A percentile compares a stretch with the other conserved stretches of the same genome.
These are phyloP conservation scores for Andricus quercusramuli DNA, from an alignment of 2,888 invertebrate genomes.

Conservation along the genomic window DNA sequence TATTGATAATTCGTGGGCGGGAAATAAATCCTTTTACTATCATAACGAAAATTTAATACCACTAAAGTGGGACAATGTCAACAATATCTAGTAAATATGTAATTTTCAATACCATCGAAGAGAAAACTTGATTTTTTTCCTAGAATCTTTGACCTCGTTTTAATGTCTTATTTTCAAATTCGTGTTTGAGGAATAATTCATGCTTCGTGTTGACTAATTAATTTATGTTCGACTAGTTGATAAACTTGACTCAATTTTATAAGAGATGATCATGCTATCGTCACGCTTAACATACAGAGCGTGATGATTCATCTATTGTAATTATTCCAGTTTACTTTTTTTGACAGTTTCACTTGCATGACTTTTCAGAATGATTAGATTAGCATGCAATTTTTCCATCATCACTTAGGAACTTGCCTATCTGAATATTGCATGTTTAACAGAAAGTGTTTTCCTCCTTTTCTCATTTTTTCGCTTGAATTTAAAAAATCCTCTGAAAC, in stretches of 20 bases:
- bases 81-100: neutral
- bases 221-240: neutral
- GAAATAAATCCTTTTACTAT: neutral
- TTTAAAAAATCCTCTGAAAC: no score
- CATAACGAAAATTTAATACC: neutral
- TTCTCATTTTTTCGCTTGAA: no score
- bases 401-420: neutral
- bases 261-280: constrained; percentile 9
- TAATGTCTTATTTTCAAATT: neutral
- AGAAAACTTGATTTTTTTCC: neutral
- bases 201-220: constrained; percentile 7
- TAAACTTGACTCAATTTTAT: constrained; percentile 19
- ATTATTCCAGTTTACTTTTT: neutral
- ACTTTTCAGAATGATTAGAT: neutral
- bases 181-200: neutral
- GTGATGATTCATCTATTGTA: constrained; percentile 20
- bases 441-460: neutral
- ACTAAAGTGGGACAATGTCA: constrained; percentile 5
- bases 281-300: constrained; percentile 3
- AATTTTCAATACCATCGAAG: neutral
- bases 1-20: neutral
- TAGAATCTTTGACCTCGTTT: no score
- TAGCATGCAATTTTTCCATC: neutral
- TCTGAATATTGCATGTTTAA: neutral
- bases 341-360: constrained; percentile 10